phyloP scores from a whole-genome alignment of 2,113 vertebrate species.

The Halichoeres trimaculatus region DNA sequence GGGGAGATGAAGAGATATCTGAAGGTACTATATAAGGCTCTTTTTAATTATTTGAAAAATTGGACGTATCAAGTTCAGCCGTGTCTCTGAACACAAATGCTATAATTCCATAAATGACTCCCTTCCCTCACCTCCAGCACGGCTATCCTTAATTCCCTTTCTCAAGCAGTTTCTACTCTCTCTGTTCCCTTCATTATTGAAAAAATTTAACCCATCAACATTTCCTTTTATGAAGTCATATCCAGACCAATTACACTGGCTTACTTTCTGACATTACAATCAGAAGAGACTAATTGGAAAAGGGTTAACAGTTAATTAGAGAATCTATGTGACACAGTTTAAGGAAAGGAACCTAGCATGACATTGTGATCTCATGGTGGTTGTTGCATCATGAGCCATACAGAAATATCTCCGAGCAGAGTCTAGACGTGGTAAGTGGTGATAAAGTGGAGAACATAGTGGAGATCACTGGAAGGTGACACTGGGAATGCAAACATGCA shows the following conservation, averaged over 20 bases:
- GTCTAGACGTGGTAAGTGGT: background rate
- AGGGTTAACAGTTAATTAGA: background rate
- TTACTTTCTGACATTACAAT: background rate
- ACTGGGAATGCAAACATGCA: background rate
- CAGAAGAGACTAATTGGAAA: background rate
- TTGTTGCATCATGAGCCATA: background rate
- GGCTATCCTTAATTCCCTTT: background rate
- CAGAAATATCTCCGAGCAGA: background rate
- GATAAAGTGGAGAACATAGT: background rate
- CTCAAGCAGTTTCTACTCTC: too few relatives aligned
- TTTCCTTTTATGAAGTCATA: background rate
- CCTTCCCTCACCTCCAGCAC: too few relatives aligned
- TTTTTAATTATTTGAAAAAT: too few relatives aligned
- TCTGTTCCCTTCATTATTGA: too few relatives aligned
- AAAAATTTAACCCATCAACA: too few relatives aligned
- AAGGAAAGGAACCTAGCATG: background rate
- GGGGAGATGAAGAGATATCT: too few relatives aligned
- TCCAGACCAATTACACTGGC: background rate
- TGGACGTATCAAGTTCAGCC: too few relatives aligned
- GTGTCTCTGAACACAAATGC: too few relatives aligned
- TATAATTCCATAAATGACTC: too few relatives aligned
- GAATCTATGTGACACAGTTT: background rate
- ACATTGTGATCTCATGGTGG: background rate
- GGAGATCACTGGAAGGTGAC: background rate
- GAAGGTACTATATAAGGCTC: too few relatives aligned